Conservation (phyloP, 2,113 vertebrate genomes). For the Ailurus styani region DNA sequence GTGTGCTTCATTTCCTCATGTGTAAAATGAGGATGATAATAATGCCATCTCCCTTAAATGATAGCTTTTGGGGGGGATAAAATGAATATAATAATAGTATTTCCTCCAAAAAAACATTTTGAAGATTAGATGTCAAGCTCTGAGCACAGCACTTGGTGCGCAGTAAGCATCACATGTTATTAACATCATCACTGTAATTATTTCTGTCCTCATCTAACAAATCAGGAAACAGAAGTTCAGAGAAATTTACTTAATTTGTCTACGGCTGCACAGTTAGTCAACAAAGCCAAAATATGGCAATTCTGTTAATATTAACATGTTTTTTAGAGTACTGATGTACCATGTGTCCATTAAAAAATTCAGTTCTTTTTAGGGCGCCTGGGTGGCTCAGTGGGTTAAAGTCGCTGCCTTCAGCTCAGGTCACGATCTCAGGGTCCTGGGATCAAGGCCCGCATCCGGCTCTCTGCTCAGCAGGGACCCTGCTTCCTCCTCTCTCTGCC, state of each 20-base stretch:
- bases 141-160: background rate
- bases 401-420: no score
- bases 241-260: slow-evolving; percentile 2
- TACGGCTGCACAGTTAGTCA: background rate
- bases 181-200: background rate
- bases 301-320: background rate
- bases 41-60: background rate
- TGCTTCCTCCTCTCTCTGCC: no score
- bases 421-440: no score
- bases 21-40: slow-evolving; percentile 1
- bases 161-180: background rate
- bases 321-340: background rate
- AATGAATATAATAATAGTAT: background rate
- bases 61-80: slow-evolving; percentile 14
- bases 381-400: no score
- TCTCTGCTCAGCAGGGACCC: no score
- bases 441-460: no score
- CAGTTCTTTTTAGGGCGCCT: background rate
- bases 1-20: background rate
- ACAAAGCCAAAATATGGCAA: background rate
- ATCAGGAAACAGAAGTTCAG: background rate
- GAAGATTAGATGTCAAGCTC: background rate
- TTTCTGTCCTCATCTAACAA: background rate
- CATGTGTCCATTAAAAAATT: background rate
- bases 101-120: background rate